phyloP scores from a whole-genome alignment of 2,113 vertebrate species.

The Bucco capensis region DNA sequence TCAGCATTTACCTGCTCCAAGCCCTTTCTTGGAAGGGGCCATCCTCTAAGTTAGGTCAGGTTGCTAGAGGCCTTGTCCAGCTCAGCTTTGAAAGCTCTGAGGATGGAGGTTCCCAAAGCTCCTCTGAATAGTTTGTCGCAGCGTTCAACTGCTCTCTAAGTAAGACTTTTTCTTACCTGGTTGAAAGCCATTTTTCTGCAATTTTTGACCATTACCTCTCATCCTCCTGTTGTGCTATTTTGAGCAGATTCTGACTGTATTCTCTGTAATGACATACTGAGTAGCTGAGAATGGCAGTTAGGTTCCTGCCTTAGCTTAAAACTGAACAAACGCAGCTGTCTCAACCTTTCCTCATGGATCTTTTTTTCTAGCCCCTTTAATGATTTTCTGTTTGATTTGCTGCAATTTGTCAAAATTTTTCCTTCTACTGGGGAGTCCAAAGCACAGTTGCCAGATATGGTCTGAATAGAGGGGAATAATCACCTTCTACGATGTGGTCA shows the following conservation, averaged over 20 bases:
- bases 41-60: neutral
- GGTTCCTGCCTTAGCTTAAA: neutral
- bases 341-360: neutral
- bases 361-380: neutral
- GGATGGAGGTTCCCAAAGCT: neutral
- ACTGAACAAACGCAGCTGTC: neutral
- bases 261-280: neutral
- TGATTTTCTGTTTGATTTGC: neutral
- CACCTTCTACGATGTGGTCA: accelerated
- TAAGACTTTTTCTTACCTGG: neutral
- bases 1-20: neutral
- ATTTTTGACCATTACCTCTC: neutral
- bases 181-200: neutral
- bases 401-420: neutral
- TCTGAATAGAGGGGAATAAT: neutral
- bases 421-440: neutral
- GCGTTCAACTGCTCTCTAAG: neutral
- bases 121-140: neutral
- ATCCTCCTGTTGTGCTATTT: neutral
- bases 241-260: neutral
- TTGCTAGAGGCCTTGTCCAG: neutral
- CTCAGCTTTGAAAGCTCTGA: neutral
- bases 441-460: neutral
- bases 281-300: neutral
- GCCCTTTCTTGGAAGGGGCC: neutral